Evolutionary conservation across 2,888 invertebrate species (phyloP).

Genomic region (Rhogogaster chlorosoma): DNA sequence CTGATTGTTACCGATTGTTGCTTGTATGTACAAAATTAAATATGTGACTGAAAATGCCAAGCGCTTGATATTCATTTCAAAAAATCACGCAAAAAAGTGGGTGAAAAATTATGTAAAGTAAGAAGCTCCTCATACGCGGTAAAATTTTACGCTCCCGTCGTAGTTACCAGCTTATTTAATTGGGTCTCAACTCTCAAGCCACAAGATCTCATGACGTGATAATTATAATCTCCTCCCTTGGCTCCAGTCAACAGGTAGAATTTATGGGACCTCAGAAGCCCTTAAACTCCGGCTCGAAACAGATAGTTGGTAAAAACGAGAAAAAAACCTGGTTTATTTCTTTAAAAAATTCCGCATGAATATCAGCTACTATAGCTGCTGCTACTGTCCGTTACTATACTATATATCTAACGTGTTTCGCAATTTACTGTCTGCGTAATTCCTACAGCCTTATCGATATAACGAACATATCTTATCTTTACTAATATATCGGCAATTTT

Average conservation of each 20-base stretch:
- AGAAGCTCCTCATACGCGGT: neutral
- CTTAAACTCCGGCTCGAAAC: conserved; percentile 2
- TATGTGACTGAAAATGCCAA: neutral
- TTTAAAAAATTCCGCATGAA: neutral
- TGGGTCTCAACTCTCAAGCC: conserved; percentile 61
- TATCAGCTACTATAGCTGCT: neutral
- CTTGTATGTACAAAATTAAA: neutral
- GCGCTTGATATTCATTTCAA: neutral
- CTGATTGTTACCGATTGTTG: neutral
- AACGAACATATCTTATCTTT: neutral
- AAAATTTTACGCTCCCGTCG: conserved; percentile 1
- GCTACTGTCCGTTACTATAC: neutral
- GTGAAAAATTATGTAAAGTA: neutral
- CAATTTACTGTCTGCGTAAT: conserved; percentile 19
- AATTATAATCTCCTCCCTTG: conserved; percentile 42
- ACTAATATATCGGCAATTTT: neutral
- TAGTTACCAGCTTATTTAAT: conserved; percentile 59
- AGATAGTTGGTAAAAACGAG: neutral
- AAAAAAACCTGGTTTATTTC: neutral
- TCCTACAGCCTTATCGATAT: neutral
- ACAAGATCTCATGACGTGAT: conserved; percentile 56
- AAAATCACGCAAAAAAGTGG: neutral
- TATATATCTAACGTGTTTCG: neutral
- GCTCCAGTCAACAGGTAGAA: conserved; percentile 32
- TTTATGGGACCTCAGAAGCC: conserved; percentile 24